Base-by-base conservation (phyloP, 2,888 invertebrate species). In the Lasioglossum figueresi region DNA sequence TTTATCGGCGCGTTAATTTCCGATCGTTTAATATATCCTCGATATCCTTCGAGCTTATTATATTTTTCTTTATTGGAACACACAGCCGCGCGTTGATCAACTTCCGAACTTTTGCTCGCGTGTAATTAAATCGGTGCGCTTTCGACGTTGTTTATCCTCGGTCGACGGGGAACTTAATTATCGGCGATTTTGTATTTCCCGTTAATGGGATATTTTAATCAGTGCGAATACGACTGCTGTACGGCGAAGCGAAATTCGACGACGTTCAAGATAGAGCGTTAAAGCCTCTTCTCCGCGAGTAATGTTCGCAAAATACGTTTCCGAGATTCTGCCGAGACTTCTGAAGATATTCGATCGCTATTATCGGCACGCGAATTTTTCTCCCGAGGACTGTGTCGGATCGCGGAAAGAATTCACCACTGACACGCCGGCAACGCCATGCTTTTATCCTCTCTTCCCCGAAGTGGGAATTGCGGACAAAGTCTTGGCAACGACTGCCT, bases 391-490 rank as follows among this genome's bases (percentile, higher is more conserved):
- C 78, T 45, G 73, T n/a, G 78, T 70, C 79, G 82, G 74, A 82
- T 82, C 68, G 73, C 79, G 71, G 56, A 75, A 45, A 70, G 68
- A 88, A 87, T 85, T 79, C 81, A 80, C 80, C 66, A 56, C 75
- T 37, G 81, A 78, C 85, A 68, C 66, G 45, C 70, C 34, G 34
- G 23, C 66, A 37, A 16, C 59, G 56, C 43, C 59, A 45, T 59
- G 73, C 88, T 83, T 85, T 89, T 75, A 85, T 79, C 82, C 79
- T 23, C 78, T 43, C 80, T n/a, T 56, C 12, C 79, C 83, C 88
- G 77, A 80, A 59, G 81, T 23, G n/a, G 63, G 66, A 31, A 81
- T 48, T 48, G 70, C 31, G 59, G 37, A 66, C 68, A 83, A 59
- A 59, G 66, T 56, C 80, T 76, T 80, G 85, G 59, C 80, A 85